Evolutionary conservation across 2,888 invertebrate species (phyloP).

Genomic region (Megastigmus dorsalis): DNA sequence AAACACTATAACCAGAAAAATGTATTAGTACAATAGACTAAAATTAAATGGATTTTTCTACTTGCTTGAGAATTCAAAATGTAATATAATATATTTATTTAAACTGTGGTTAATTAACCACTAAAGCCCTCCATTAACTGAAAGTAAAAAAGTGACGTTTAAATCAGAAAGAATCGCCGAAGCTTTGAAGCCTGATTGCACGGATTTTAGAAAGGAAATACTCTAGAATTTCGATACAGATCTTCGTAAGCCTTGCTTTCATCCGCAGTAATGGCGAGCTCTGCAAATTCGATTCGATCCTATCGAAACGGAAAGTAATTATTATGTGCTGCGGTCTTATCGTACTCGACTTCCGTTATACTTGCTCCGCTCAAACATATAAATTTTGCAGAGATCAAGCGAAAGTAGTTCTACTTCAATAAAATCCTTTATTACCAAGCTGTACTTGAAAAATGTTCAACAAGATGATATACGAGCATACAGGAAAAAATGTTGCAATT

Average conservation of each 20-base stretch:
- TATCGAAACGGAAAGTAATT: constrained; percentile 48
- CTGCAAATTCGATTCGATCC: constrained; percentile 41
- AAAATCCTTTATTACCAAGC: too few relatives aligned
- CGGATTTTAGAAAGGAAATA: constrained; percentile 46
- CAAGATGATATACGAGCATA: too few relatives aligned
- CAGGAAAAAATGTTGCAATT: too few relatives aligned
- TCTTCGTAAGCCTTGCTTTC: constrained; percentile 39
- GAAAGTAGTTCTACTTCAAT: constrained; percentile 25
- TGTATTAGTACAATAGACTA: neutral
- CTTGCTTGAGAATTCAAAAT: too few relatives aligned
- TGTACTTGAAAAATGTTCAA: too few relatives aligned
- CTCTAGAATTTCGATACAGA: constrained; percentile 34
- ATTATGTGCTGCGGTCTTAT: constrained; percentile 36
- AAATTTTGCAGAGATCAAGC: too few relatives aligned
- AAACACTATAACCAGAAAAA: neutral
- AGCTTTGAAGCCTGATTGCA: neutral
- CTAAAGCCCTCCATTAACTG: too few relatives aligned
- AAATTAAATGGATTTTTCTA: too few relatives aligned
- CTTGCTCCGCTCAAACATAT: neutral
- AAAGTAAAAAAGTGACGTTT: constrained; percentile 5
- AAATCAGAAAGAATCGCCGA: constrained; percentile 19
- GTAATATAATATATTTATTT: too few relatives aligned
- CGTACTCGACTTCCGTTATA: constrained; percentile 31
- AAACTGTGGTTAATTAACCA: too few relatives aligned
- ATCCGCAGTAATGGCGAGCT: neutral